Evolutionary conservation across 2,888 invertebrate species (phyloP).

Genomic region (Epinotia brunnichana): DNA sequence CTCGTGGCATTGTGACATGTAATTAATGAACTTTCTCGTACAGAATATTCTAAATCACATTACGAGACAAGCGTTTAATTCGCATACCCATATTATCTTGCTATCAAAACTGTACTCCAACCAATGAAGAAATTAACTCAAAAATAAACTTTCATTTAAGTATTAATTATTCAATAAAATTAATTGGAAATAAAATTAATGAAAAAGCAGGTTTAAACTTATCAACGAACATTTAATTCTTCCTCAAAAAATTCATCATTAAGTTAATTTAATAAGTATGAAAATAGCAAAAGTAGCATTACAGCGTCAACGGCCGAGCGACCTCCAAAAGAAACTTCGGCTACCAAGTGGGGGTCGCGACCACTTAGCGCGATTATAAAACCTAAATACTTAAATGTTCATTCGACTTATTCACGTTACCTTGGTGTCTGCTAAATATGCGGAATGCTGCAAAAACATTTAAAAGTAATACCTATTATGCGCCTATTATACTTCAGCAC

Average conservation of each 20-base stretch:
- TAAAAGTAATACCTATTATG: no score
- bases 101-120: background rate
- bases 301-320: constrained; percentile 21
- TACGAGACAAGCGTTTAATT: background rate
- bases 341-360: constrained; percentile 14
- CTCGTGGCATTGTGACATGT: background rate
- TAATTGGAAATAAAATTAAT: no score
- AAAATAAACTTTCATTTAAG: background rate
- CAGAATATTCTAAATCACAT: constrained; percentile 12
- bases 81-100: background rate
- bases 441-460: background rate
- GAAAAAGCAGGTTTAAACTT: no score
- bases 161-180: no score
- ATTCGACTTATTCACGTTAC: constrained; percentile 6
- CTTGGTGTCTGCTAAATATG: background rate
- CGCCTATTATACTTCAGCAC: no score
- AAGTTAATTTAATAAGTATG: background rate
- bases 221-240: no score
- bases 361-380: constrained; percentile 17
- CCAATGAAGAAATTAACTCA: background rate
- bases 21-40: constrained; percentile 21
- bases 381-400: constrained; percentile 4
- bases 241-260: background rate
- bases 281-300: background rate
- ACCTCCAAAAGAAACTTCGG: constrained; percentile 17